Conservation (phyloP, 2,113 vertebrate genomes). For the Drymodes brunneopygia region DNA sequence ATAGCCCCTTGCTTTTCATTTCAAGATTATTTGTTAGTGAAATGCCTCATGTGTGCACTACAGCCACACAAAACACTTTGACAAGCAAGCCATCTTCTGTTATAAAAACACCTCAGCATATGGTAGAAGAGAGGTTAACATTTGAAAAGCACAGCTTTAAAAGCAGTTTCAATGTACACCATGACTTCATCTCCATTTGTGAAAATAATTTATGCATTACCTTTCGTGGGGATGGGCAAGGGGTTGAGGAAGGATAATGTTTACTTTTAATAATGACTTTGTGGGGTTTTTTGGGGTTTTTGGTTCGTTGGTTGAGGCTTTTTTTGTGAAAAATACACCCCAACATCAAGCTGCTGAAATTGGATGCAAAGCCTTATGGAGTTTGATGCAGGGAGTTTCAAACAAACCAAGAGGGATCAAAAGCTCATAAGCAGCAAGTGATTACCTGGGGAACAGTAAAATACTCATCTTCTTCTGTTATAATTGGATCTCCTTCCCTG, state of each 20-base stretch:
- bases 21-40: background rate
- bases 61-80: background rate
- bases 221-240: background rate
- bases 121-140: background rate
- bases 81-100: background rate
- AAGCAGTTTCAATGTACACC: background rate
- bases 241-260: background rate
- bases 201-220: background rate
- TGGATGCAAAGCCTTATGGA: background rate
- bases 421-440: background rate
- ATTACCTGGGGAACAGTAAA: constrained; percentile 89
- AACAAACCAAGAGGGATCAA: background rate
- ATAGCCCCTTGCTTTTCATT: background rate
- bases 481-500: constrained; percentile 82
- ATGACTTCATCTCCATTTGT: background rate
- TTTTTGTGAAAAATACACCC: background rate
- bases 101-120: background rate
- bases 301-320: background rate
- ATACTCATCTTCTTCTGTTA: constrained; percentile 72
- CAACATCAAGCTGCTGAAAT: background rate
- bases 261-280: background rate
- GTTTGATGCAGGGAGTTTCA: background rate
- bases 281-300: background rate
- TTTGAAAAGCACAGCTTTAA: background rate
- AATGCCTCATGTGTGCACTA: background rate